Evolutionary conservation across 1,140 invertebrate species (phyloP), one percentile per base, ranked within the genome.

Genomic region (Saccostrea cuccullata): DNA sequence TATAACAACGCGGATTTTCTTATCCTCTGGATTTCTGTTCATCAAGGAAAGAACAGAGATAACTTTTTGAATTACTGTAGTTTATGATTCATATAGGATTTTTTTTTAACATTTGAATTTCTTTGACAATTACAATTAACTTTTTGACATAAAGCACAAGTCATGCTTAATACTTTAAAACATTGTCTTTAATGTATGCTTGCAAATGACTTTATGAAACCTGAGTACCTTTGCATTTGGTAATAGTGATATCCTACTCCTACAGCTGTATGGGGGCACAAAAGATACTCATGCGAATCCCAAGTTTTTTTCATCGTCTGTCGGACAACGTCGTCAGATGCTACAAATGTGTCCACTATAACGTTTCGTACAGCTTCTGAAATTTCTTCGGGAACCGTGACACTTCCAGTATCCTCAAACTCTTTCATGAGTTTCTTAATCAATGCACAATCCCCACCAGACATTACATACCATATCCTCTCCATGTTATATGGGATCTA

Each of bases 191-290:
- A 12, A 3, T 47, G 36, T 26, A 40, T 67, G 5, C 9, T 8
- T 47, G 47, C 47, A 47, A 47, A 1, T 47, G 47, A 47, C 47
- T 47, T 47, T 47, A 47, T 70, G 26, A 67, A 20, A 17, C 26
- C 36, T 85, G 17, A 11, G 83, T 55, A 85, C 86, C 86, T 88
- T 23, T 90, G 89, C 40, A 87, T 55, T 60, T 90, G 60, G 17
- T 86, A n/a, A 90, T 94, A 94, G 85, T 93, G 92, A 86, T 95
- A 95, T 12, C 94, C 91, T 4, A 95, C 92, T 23, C 94, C 95
- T 5, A 93, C 93, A 12, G 95, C 95, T 5, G 96, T 96, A 88
- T 96, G 96, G 20, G 96, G 95, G 92, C 95, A 96, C 9, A 96
- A 85, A 84, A 89, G 77, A 90, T 95, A 96, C n/a, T 93, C 73